A percentile compares a stretch with the other conserved stretches of the same genome.
Evolutionary conservation across 92 coral and sea anemone species (phyloP).

Genomic region (Phymanthus crucifer): DNA sequence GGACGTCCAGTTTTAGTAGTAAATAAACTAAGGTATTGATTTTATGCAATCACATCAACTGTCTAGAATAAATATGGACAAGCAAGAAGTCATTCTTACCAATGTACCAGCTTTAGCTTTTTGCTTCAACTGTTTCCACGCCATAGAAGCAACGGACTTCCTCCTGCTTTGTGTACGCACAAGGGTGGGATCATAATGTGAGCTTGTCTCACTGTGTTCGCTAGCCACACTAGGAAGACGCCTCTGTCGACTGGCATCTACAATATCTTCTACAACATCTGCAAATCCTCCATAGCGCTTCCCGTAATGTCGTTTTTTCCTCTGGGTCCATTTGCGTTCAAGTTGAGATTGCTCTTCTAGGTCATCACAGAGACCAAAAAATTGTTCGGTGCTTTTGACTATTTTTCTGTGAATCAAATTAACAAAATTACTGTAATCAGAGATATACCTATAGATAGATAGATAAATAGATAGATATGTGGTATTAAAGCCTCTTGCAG

Average conservation of each 20-base stretch:
- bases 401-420: slow-evolving; percentile 89
- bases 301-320: slow-evolving; percentile 79
- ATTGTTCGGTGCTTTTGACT: slow-evolving; percentile 88
- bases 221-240: slow-evolving; percentile 50
- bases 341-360: slow-evolving; percentile 72
- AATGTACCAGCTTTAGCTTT: slow-evolving; percentile 39
- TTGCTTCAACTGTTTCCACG: slow-evolving; percentile 84
- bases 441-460: not conserved
- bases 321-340: slow-evolving; percentile 83
- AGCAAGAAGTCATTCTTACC: not conserved
- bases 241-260: slow-evolving; percentile 39
- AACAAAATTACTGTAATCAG: too few species aligned
- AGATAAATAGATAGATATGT: too few species aligned
- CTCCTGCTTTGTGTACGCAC: slow-evolving; percentile 82
- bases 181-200: slow-evolving; percentile 64
- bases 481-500: too few species aligned
- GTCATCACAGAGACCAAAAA: slow-evolving; percentile 89
- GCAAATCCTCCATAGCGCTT: slow-evolving; percentile 84
- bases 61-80: too few species aligned
- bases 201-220: slow-evolving; percentile 58
- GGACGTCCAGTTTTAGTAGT: too few species aligned
- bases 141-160: slow-evolving; percentile 93
- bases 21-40: too few species aligned
- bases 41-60: too few species aligned
- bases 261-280: slow-evolving; percentile 55